Base-by-base conservation (phyloP, 64 coral and sea anemone species). In the Dendronephthya gigantea region DNA sequence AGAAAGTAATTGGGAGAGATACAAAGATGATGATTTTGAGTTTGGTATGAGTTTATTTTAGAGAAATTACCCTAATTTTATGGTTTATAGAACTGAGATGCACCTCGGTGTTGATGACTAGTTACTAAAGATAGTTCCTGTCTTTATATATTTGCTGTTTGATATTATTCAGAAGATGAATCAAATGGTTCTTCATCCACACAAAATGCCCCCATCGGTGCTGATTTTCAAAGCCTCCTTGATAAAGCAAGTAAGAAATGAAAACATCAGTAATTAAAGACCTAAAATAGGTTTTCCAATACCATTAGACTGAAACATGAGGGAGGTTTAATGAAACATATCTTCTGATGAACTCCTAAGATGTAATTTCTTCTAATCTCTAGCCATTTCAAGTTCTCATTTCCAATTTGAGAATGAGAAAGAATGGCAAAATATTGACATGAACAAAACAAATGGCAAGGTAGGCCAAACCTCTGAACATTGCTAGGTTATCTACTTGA, bases 371-470 rank as follows among this genome's bases (percentile, higher is more conserved):
- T n/a, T n/a, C n/a, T n/a, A n/a, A n/a, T 62, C 25, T 62, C 0
- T 23, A 62, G 55, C 55, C 0, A 62, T 15, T 62, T 83, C 95
- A 5, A 82, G 85, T 38, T 91, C 95, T 82, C 90, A 93, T n/a
- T 98, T 98, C 40, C 86, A 88, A 34, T 98, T 98, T 49, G 83
- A 93, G 15, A 84, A 86, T 82, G 95, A 98, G 28, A 93, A 93
- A 36, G 92, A 98, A 49, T 98, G 92, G 95, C 89, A 98, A 58
- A 84, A 93, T 68, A 82, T 8, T 55, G 59, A 86, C 1, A 23
- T 14, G 0, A 50, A 86, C 9, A 50, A 68, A 58, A 36, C 79
- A 84, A 74, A 82, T 39, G 52, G 49, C 25, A 35, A 82, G 22
- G 48, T 85, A 85, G 25, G n/a, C n/a, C n/a, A n/a, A n/a, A n/a